phyloP scores from a whole-genome alignment of 1,140 invertebrate species.

The Monomorium pharaonis region DNA sequence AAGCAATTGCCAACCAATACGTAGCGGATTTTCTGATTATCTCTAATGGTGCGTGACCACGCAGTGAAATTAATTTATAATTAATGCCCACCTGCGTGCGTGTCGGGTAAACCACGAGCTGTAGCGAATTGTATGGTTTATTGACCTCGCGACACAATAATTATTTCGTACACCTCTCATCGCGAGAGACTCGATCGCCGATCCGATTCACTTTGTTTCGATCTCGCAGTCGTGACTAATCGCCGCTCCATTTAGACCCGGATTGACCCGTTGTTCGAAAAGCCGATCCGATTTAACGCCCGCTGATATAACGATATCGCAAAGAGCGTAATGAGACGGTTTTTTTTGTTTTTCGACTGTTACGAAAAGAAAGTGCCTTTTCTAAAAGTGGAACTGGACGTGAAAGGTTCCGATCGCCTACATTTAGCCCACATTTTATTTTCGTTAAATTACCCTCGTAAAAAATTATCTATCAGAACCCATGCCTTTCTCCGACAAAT shows the following conservation, averaged over 20 bases:
- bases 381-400: neutral
- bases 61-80: slow-evolving; percentile 79
- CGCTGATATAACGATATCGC: neutral
- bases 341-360: neutral
- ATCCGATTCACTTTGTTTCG: slow-evolving; percentile 1
- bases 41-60: slow-evolving; percentile 77
- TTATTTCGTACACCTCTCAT: slow-evolving; percentile 33
- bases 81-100: slow-evolving; percentile 69
- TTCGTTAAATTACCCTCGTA: neutral
- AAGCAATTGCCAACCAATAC: neutral
- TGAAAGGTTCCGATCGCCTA: neutral
- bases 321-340: slow-evolving; percentile 5
- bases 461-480: neutral
- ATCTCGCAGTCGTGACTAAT: slow-evolving; percentile 49
- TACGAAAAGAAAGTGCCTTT: slow-evolving; percentile 25
- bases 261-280: neutral
- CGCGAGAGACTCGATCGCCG: neutral
- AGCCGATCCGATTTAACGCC: neutral
- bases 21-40: slow-evolving; percentile 71
- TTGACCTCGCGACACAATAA: slow-evolving; percentile 56
- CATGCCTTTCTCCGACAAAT: slow-evolving; percentile 14
- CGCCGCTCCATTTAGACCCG: slow-evolving; percentile 5
- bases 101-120: slow-evolving; percentile 23
- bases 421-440: slow-evolving; percentile 10
- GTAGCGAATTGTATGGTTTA: slow-evolving; percentile 72